A percentile compares a stretch with the other conserved stretches of the same genome.
These are phyloP conservation scores for Rhagonycha fulva DNA, from an alignment of 2,888 invertebrate species.

Conservation along the genomic window DNA sequence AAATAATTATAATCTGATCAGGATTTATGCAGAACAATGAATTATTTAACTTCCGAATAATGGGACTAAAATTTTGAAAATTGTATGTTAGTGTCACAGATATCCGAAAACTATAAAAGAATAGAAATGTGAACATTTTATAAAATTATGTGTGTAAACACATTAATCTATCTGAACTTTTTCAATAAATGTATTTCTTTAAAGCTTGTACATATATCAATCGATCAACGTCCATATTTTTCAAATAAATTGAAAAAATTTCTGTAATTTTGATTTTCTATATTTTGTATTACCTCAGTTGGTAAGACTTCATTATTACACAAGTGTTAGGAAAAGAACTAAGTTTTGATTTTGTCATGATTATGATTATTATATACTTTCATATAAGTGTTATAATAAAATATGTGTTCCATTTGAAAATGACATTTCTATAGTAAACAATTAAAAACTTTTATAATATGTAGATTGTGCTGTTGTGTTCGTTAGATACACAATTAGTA, in stretches of 20 bases:
- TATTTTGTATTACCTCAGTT: neutral
- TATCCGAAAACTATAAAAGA: neutral
- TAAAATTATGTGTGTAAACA: neutral
- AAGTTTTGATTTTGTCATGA: no score
- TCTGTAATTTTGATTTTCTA: neutral
- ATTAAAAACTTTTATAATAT: neutral
- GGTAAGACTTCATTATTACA: neutral
- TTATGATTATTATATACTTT: no score
- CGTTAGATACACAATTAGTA: conserved; percentile 2
- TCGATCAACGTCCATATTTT: neutral
- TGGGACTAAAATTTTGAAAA: neutral
- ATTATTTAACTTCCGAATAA: neutral
- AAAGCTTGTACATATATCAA: neutral
- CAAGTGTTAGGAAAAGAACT: neutral
- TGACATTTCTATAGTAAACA: neutral
- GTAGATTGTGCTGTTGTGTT: conserved; percentile 1
- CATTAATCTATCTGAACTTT: neutral
- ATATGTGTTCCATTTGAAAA: neutral
- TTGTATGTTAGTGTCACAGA: neutral
- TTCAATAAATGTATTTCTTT: neutral
- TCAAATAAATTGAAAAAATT: neutral
- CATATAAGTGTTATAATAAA: no score
- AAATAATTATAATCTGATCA: neutral
- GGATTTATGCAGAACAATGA: neutral
- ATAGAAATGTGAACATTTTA: neutral